Conservation (phyloP, 2,888 invertebrate genomes). For the Xanthia icteritia region DNA sequence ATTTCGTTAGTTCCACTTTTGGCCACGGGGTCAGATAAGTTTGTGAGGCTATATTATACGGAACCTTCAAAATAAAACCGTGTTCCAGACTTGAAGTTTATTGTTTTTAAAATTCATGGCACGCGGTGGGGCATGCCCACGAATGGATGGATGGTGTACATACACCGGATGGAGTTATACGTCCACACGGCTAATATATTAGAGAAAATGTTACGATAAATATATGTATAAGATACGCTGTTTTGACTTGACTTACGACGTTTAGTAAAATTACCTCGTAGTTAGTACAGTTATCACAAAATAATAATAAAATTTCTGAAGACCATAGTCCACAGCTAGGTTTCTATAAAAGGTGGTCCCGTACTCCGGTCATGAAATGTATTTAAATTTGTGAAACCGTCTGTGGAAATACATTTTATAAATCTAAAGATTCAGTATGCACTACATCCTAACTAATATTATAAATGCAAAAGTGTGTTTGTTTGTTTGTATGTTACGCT, state of each 20-base stretch:
- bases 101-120: slow-evolving; percentile 67
- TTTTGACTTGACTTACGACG: not conserved
- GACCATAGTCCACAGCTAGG: too few relatives aligned
- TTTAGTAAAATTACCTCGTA: not conserved
- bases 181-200: slow-evolving; percentile 26
- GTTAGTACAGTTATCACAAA: not conserved
- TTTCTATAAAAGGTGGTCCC: too few relatives aligned
- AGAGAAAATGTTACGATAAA: slow-evolving; percentile 26
- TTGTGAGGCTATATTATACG: slow-evolving; percentile 27
- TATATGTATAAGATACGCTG: not conserved
- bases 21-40: not conserved
- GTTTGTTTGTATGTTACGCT: too few relatives aligned
- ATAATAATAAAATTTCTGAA: not conserved
- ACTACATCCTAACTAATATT: too few relatives aligned
- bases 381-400: not conserved
- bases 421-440: not conserved
- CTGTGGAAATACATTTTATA: not conserved
- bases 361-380: too few relatives aligned
- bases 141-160: slow-evolving; percentile 39
- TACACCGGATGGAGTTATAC: slow-evolving; percentile 37
- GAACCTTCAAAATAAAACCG: slow-evolving; percentile 43
- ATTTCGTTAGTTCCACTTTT: not conserved
- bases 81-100: slow-evolving; percentile 35
- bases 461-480: too few relatives aligned
- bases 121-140: slow-evolving; percentile 34